Percentiles rank a stretch among this genome's conserved stretches.
phyloP scores from a whole-genome alignment of 2,113 vertebrate species.

The Urocolius indicus region DNA sequence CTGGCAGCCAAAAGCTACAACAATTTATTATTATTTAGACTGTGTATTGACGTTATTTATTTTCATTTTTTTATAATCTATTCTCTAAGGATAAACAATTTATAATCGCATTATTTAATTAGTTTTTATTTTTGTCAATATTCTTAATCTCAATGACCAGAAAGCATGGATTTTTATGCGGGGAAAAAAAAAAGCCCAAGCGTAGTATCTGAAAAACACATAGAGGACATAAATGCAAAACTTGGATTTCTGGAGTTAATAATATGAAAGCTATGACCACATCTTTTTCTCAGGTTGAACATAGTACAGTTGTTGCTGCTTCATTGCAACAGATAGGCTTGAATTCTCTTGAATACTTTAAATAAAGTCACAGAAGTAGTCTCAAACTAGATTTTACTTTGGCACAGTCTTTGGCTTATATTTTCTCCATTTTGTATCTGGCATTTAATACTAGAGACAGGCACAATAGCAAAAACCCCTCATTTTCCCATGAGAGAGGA shows the following conservation, averaged over 20 bases:
- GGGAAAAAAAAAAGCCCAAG: background rate
- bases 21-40: background rate
- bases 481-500: background rate
- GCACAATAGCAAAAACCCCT: background rate
- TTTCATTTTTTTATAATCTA: background rate
- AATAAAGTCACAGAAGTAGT: background rate
- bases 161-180: background rate
- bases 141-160: background rate
- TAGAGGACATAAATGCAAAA: background rate
- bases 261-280: background rate
- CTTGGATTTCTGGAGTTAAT: background rate
- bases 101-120: constrained; percentile 30
- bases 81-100: background rate
- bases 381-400: background rate
- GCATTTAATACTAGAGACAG: background rate
- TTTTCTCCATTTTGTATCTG: background rate
- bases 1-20: background rate
- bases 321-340: background rate
- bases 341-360: background rate
- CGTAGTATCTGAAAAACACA: background rate
- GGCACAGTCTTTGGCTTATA: background rate
- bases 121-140: constrained; percentile 24
- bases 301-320: background rate
- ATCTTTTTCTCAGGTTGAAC: background rate
- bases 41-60: background rate